Evolutionary conservation across 2,888 invertebrate species (phyloP).

Genomic region (Pasiphila rectangulata): DNA sequence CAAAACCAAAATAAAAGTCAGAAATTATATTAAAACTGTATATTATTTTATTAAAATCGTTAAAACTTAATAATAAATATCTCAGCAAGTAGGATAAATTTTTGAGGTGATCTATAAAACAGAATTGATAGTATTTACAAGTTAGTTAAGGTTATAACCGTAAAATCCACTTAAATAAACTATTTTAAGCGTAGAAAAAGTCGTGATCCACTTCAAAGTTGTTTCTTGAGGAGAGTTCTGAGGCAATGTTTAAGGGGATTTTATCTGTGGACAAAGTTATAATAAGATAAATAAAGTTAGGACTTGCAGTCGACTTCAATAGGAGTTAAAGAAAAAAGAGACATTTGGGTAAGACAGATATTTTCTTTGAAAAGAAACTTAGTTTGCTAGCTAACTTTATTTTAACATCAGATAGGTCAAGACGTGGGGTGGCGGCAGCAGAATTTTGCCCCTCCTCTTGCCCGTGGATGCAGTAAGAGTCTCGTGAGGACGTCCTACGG

Average conservation of each 20-base stretch:
- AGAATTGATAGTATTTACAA: constrained; percentile 18
- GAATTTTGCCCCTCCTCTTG: too few relatives aligned
- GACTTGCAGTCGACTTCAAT: too few relatives aligned
- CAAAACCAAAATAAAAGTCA: neutral
- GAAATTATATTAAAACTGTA: neutral
- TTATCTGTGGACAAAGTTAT: constrained; percentile 82
- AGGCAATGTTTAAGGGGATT: constrained; percentile 89
- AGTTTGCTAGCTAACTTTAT: too few relatives aligned
- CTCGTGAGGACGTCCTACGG: too few relatives aligned
- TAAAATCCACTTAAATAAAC: neutral
- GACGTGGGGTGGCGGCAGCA: too few relatives aligned
- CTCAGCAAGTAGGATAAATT: constrained; percentile 11
- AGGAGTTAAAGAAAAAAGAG: too few relatives aligned
- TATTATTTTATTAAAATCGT: constrained; percentile 17
- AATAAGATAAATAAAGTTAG: neutral
- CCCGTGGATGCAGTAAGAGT: too few relatives aligned
- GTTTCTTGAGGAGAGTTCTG: constrained; percentile 86
- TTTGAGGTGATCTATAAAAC: constrained; percentile 21
- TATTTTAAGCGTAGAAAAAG: constrained; percentile 57
- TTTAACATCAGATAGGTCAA: too few relatives aligned
- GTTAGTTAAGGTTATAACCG: neutral
- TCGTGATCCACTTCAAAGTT: constrained; percentile 75
- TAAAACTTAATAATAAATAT: constrained; percentile 18
- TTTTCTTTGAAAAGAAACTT: too few relatives aligned
- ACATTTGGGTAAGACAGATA: too few relatives aligned